Evolutionary conservation across 2,797 vertebrate genomes (phyloP), one percentile per base, ranked within the genome.

Genomic region (Staurois parvus): DNA sequence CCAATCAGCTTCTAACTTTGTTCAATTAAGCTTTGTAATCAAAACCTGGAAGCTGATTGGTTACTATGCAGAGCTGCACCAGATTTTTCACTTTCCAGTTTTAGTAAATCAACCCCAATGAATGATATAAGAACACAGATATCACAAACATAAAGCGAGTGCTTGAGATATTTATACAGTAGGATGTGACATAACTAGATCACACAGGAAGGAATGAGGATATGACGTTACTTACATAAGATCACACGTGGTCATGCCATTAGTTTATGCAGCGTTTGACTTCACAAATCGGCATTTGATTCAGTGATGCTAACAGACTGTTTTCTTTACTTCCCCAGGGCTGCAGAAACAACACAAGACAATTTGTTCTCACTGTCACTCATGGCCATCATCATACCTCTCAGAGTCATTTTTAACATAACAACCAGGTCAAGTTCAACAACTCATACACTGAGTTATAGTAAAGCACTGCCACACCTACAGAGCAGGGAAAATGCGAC

Each of bases 381-480:
- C 19, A 15, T 37, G 15, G 30, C 8, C 72, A 34, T 24, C 7
- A 69, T n/a, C 8, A 70, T 66, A 66, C 26, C 26, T 75, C 30
- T 74, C n/a, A 70, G 32, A 24, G 74, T 48, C 40, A 68, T 34
- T 29, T 13, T 77, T 40, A 64, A 68, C n/a, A 32, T 26, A 40
- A 32, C 45, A 59, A 12, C 52, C 52, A 81, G 84, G 64, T 70
- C 59, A 42, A 83, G 30, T 24, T 42, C 13, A 56, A 19, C 15
- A 30, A 28, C 37, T 75, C 42, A 62, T 79, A 56, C 59, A 86
- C 30, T 32, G 13, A 52, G 15, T 69, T 79, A n/a, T n/a, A 70
- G 79, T 67, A 84, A 79, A 79, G 24, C 30, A 13, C 13, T 42
- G 87, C 64, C 88, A 91, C 79, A 93, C 88, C 89, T 92, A 88